Conservation (phyloP, 2,797 vertebrate genomes). For the Paedocypris micromegethes region DNA sequence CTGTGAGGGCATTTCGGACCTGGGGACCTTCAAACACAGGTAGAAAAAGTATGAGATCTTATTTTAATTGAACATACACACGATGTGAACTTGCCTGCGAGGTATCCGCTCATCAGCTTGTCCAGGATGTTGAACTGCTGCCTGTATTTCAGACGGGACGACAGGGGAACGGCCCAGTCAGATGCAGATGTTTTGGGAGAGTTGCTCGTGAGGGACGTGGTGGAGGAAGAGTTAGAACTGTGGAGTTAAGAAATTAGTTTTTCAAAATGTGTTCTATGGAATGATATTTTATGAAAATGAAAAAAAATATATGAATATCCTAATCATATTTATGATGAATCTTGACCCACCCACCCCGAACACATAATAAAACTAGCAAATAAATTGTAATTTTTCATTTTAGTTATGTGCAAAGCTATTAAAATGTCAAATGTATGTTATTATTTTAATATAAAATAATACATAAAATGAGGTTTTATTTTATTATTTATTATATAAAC, state of each 20-base stretch:
- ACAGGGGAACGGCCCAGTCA: slow-evolving; percentile 94
- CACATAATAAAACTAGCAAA: no score
- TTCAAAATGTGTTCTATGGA: neutral
- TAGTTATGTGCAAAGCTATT: no score
- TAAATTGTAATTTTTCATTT: no score
- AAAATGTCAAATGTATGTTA: no score
- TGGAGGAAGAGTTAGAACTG: slow-evolving; percentile 86
- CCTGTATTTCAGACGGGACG: slow-evolving; percentile 89
- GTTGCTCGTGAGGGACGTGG: slow-evolving; percentile 76
- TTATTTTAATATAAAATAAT: no score
- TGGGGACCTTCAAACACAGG: slow-evolving; percentile 78
- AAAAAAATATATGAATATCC: no score
- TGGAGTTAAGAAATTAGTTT: slow-evolving; percentile 7
- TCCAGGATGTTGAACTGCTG: slow-evolving; percentile 95
- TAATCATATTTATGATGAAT: no score
- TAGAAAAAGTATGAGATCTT: neutral
- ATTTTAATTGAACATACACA: neutral
- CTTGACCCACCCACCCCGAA: no score
- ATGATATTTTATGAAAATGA: no score
- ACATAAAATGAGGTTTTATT: no score
- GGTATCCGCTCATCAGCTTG: slow-evolving; percentile 89
- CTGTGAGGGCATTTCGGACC: slow-evolving; percentile 86
- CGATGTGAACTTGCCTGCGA: slow-evolving; percentile 73
- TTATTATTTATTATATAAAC: no score
- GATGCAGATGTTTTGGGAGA: slow-evolving; percentile 76